Evolutionary conservation across 1,140 invertebrate genomes (phyloP), one percentile per base, ranked within the genome.

Genomic region (Drosophila sechellia): DNA sequence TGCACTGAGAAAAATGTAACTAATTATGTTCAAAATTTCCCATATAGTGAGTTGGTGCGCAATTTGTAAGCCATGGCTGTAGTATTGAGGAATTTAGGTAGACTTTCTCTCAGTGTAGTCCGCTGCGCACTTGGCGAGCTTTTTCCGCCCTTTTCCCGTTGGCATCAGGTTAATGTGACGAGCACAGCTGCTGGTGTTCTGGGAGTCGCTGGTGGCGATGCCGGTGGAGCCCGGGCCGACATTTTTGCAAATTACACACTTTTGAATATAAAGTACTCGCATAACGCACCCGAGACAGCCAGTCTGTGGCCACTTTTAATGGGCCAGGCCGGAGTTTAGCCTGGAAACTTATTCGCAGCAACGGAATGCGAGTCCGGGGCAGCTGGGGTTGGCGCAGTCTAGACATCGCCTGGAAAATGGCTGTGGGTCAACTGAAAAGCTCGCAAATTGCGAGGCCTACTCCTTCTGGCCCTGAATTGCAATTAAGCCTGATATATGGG

Each of bases 221-320:
- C 11, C 34, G 13, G 15, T 22, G 27, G 35, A 34, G 63, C 35
- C 39, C 35, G 39, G 46, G 52, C 66, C 61, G 66, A 83, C 79
- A 57, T 71, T 83, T 89, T 81, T 79, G 84, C 83, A 89, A 86
- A 87, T 87, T 89, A 87, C 83, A 87, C 84, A 83, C 71, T 87
- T 87, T 87, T 87, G 84, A 87, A 87, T 87, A 87, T 83, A 87
- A 87, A 87, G 84, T 83, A 89, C 75, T 75, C 81, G 56, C 64
- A 79, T 76, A 76, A 83, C 84, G 76, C 54, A 84, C 61, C 72
- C 70, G 71, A 73, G 61, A 81, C 74, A 83, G 60, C 60, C 79
- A 50, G 63, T 64, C 64, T 63, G 79, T 74, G 79, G 68, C 69
- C 59, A 70, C 60, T 74, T 69, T 77, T 83, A 81, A 81, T 83